Base-by-base conservation (phyloP, 2,797 vertebrate genomes). In the Trachurus trachurus region DNA sequence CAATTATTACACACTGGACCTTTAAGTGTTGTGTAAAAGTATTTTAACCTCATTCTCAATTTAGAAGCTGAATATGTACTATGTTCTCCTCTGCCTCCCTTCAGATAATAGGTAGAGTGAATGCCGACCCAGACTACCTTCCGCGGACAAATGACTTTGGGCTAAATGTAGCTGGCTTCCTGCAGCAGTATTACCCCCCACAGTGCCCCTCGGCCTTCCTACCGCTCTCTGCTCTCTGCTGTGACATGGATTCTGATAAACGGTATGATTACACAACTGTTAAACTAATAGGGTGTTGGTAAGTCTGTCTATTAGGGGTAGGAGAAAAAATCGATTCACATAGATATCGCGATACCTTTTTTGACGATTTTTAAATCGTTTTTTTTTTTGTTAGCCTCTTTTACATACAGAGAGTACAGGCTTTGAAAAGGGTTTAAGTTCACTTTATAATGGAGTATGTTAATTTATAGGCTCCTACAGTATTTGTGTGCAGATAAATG, bases 21-120 rank as follows among this genome's bases (percentile, higher is more conserved):
- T 26, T 26, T 26, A 26, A 26, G 26, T 26, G 26, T 26, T 26
- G 26, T 26, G 26, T 26, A 26, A 26, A 26, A 26, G 26, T 26
- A 26, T n/a, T 34, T 44, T 29, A 40, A 42, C 3, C 2, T 26
- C 1, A 40, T 37, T 40, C 26, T 60, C 1, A 22, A 0, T 39
- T 57, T 58, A 50, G 54, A 59, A 54, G 11, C 21, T 59, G 1
- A 44, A 29, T 17, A 45, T 50, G 19, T 60, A 19, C 21, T 29
- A 15, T 44, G 9, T 70, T 13, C 50, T 5, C 69, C 17, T 66
- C 9, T 60, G 12, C 66, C 21, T 77, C 5, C 74, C 66, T 29
- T 12, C 75, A 99, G 98, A 96, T 99, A 87, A 99, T 99, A 0
- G 98, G 98, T 29, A 94, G 96, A 85, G 98, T 99, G 76, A 98